Evolutionary conservation across 1,140 invertebrate species (phyloP).

Genomic region (Argopecten irradians): DNA sequence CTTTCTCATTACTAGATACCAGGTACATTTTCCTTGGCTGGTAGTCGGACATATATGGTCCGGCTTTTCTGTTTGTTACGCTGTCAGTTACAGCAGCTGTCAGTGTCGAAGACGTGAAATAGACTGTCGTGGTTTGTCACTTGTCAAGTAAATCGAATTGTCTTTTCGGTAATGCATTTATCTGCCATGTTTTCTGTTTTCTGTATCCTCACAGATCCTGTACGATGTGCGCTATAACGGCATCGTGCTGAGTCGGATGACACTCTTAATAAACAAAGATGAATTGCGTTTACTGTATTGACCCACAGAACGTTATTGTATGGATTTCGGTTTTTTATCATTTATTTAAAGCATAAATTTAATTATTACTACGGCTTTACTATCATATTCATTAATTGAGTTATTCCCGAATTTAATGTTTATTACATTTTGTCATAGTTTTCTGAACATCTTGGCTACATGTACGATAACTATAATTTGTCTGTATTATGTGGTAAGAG

Average conservation of each 20-base stretch:
- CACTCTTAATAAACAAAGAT: neutral
- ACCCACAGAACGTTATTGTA: neutral
- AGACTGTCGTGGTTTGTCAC: constrained; percentile 20
- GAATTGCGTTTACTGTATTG: neutral
- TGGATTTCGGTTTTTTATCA: neutral
- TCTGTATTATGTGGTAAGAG: too few species aligned
- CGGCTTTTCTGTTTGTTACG: neutral
- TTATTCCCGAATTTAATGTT: neutral
- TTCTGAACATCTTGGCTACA: too few species aligned
- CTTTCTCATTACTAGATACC: neutral
- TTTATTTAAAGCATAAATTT: neutral
- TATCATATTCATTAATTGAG: neutral
- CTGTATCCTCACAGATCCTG: neutral
- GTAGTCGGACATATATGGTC: neutral
- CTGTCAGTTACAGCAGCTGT: neutral
- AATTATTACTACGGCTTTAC: neutral
- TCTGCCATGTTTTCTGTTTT: constrained; percentile 21
- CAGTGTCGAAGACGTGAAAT: neutral
- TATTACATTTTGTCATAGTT: too few species aligned
- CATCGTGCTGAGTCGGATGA: neutral
- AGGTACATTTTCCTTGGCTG: neutral
- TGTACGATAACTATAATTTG: too few species aligned
- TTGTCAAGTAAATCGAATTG: constrained; percentile 17
- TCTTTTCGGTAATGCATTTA: constrained; percentile 18
- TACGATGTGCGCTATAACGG: neutral